Evolutionary conservation across 2,113 vertebrate genomes (phyloP).

Genomic region (Rhodinocichla rosea): DNA sequence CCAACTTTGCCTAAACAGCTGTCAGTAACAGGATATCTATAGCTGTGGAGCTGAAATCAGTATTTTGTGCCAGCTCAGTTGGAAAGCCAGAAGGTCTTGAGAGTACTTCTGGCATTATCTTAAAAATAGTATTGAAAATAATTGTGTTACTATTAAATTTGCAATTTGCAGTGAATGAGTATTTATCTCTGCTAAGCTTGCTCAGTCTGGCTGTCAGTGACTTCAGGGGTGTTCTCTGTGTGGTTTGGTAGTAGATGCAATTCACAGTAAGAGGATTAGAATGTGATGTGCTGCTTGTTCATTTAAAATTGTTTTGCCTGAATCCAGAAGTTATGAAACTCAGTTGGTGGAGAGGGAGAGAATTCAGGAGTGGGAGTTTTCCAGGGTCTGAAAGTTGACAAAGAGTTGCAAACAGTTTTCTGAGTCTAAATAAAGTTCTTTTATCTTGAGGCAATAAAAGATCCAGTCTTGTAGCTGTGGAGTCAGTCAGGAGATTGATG

Average conservation of each 20-base stretch:
- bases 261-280: not conserved
- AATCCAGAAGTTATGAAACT: not conserved
- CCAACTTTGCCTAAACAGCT: not conserved
- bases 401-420: not conserved
- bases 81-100: not conserved
- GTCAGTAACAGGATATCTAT: not conserved
- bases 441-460: not conserved
- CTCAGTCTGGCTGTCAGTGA: not conserved
- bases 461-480: not conserved
- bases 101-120: not conserved
- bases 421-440: not conserved
- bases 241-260: not conserved
- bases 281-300: not conserved
- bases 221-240: not conserved
- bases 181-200: not conserved
- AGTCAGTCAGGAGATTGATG: not conserved
- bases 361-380: not conserved
- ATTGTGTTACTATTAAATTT: not conserved
- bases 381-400: not conserved
- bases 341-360: not conserved
- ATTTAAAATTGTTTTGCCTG: not conserved
- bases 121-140: not conserved
- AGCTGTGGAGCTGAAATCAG: not conserved
- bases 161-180: not conserved
- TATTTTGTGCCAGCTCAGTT: not conserved